Percentiles rank a stretch among this genome's conserved stretches.
Evolutionary conservation across 2,113 vertebrate genomes (phyloP).

Genomic region (Carollia perspicillata): DNA sequence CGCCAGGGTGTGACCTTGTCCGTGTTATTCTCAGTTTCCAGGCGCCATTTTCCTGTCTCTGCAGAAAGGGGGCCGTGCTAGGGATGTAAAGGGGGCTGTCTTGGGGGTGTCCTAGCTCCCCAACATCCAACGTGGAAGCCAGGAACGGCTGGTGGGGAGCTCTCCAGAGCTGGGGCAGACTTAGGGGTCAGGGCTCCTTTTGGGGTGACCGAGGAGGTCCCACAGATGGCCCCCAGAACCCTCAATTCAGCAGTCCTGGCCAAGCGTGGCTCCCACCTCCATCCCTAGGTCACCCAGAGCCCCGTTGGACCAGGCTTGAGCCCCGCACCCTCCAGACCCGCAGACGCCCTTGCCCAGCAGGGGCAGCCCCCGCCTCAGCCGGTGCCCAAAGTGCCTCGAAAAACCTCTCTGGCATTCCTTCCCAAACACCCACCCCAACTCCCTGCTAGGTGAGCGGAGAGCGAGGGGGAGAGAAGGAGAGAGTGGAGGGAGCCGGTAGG

Average conservation of each 20-base stretch:
- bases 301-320: background rate
- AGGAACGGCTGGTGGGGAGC: background rate
- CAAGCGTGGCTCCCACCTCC: background rate
- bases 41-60: background rate
- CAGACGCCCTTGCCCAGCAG: background rate
- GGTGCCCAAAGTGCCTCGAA: background rate
- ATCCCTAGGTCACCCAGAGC: background rate
- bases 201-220: background rate
- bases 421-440: background rate
- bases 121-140: background rate
- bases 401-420: background rate
- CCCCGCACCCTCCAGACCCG: background rate
- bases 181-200: background rate
- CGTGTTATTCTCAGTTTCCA: rapidly evolving
- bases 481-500: background rate
- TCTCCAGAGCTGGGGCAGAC: background rate
- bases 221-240: background rate
- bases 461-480: background rate
- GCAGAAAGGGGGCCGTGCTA: rapidly evolving
- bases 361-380: background rate
- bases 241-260: background rate
- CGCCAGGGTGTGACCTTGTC: background rate
- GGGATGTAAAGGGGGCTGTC: background rate
- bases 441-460: background rate
- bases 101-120: background rate